These are phyloP conservation scores for Andrena flavipes DNA, from an alignment of 2,888 invertebrate genomes.

Conservation along the genomic window DNA sequence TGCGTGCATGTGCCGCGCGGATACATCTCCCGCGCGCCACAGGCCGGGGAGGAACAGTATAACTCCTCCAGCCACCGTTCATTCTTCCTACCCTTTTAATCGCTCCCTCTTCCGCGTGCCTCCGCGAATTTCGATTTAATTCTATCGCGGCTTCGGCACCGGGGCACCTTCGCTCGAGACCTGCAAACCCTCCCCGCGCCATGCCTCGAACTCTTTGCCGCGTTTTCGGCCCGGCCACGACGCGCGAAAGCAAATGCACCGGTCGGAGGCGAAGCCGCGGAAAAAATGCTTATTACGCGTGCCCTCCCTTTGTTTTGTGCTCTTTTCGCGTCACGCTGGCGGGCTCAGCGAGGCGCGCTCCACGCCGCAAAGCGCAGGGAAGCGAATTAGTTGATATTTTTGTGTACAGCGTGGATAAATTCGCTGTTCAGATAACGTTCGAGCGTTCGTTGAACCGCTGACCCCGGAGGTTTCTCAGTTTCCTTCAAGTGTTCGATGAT, in stretches of 20 bases:
- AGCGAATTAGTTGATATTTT: not conserved
- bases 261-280: too few relatives aligned
- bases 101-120: not conserved
- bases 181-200: too few relatives aligned
- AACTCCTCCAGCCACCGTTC: constrained; percentile 27
- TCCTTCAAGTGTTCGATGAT: too few relatives aligned
- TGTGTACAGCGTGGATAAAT: not conserved
- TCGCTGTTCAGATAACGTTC: not conserved
- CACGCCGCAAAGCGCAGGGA: not conserved
- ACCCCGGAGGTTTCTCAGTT: not conserved
- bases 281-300: too few relatives aligned
- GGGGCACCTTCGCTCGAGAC: too few relatives aligned
- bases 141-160: not conserved
- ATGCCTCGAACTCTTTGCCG: too few relatives aligned
- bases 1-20: constrained; percentile 33
- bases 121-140: constrained; percentile 14
- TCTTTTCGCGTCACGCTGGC: too few relatives aligned
- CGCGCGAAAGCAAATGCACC: not conserved
- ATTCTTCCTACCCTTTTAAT: constrained; percentile 26
- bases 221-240: not conserved
- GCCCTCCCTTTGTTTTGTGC: too few relatives aligned
- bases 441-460: not conserved
- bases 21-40: constrained; percentile 37
- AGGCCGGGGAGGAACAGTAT: constrained; percentile 25
- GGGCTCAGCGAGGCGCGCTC: too few relatives aligned